Evolutionary conservation across 2,797 vertebrate genomes (phyloP).

Genomic region (Bufotes viridis): DNA sequence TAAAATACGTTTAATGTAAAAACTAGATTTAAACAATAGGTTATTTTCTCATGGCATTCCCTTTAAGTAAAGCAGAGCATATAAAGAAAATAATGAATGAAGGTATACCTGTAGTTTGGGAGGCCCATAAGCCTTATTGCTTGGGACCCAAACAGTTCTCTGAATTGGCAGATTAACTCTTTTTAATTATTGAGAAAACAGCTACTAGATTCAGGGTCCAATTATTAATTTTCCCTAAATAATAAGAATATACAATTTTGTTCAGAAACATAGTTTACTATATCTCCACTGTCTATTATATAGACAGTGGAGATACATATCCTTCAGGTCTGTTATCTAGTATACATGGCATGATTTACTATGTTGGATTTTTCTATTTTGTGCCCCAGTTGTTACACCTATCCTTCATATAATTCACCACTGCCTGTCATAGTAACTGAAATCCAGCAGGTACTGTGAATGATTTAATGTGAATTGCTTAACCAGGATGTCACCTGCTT

Average conservation of each 20-base stretch:
- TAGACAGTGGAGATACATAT: too few relatives aligned
- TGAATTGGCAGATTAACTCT: not conserved
- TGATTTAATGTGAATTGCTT: conserved; percentile 48
- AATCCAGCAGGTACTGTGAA: conserved; percentile 43
- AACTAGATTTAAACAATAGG: too few relatives aligned
- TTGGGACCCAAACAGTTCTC: not conserved
- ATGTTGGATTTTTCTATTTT: not conserved
- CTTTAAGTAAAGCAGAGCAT: too few relatives aligned
- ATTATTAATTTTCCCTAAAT: not conserved
- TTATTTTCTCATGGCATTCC: too few relatives aligned
- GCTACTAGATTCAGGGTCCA: not conserved
- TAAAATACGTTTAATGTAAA: too few relatives aligned
- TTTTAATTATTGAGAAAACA: too few relatives aligned
- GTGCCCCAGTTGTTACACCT: not conserved
- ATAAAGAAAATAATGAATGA: too few relatives aligned
- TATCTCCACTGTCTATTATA: not conserved
- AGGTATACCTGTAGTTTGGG: too few relatives aligned
- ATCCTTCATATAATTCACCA: conserved; percentile 41
- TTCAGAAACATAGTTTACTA: not conserved
- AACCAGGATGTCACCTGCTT: conserved; percentile 54
- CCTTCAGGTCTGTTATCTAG: too few relatives aligned
- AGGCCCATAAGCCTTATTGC: too few relatives aligned
- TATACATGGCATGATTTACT: not conserved
- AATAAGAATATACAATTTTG: not conserved
- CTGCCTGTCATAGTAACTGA: conserved; percentile 42